A percentile compares a stretch with the other conserved stretches of the same genome.
These are phyloP conservation scores for Camelus bactrianus DNA, from an alignment of 2,113 vertebrate genomes.

Conservation along the genomic window DNA sequence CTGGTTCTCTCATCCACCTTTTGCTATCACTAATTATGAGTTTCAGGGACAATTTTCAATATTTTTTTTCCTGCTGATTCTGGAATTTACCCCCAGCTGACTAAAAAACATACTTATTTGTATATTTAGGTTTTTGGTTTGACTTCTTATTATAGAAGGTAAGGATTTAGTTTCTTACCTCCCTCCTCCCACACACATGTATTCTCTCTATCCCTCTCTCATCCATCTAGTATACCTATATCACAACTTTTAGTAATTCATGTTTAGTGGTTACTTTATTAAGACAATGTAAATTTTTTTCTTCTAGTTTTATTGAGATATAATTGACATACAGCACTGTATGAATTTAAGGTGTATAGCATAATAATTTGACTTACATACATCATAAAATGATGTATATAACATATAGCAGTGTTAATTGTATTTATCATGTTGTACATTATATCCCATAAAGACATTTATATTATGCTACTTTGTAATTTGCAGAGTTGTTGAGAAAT, in stretches of 20 bases:
- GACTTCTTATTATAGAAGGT: not conserved
- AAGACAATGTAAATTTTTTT: not conserved
- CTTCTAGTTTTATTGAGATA: not conserved
- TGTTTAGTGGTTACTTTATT: not conserved
- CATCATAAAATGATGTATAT: too few species aligned
- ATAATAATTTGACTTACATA: too few species aligned
- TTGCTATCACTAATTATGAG: not conserved
- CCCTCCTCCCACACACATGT: not conserved
- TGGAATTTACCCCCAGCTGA: not conserved
- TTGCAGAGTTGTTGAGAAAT: not conserved
- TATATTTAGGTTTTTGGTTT: not conserved
- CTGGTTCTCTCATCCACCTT: not conserved
- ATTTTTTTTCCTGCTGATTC: constrained; percentile 11
- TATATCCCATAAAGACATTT: not conserved
- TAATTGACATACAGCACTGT: not conserved
- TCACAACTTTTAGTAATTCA: not conserved
- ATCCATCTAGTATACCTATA: not conserved
- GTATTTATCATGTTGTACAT: too few species aligned
- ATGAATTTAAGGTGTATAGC: not conserved
- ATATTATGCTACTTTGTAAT: not conserved
- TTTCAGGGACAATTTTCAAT: not conserved
- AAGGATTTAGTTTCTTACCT: not conserved
- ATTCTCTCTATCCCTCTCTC: not conserved
- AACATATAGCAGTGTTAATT: too few species aligned
- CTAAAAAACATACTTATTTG: not conserved